Evolutionary conservation across 2,888 invertebrate species (phyloP).

Genomic region (Meloe dianella): DNA sequence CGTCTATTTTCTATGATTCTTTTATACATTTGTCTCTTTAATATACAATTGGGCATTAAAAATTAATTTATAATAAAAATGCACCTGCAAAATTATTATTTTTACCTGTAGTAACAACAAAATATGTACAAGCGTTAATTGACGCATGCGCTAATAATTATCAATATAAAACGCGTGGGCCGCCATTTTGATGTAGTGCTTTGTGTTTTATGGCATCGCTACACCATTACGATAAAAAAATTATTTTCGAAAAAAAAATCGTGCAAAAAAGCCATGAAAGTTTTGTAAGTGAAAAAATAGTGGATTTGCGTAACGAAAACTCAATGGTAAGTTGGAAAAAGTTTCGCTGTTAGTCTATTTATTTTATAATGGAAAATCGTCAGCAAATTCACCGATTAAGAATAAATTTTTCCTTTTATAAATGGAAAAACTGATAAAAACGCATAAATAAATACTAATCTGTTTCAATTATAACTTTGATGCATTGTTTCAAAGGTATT

Average conservation of each 20-base stretch:
- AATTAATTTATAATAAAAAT: neutral
- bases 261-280: neutral
- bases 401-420: neutral
- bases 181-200: slow-evolving; percentile 59
- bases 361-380: neutral
- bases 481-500: neutral
- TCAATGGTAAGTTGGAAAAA: neutral
- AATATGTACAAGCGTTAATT: slow-evolving; percentile 3
- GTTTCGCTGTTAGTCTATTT: neutral
- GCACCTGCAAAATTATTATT: slow-evolving; percentile 29
- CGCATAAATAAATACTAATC: neutral
- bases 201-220: slow-evolving; percentile 46
- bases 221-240: slow-evolving; percentile 32
- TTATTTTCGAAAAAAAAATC: neutral
- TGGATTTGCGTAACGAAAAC: neutral
- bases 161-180: slow-evolving; percentile 57
- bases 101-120: slow-evolving; percentile 24
- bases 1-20: neutral
- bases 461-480: neutral
- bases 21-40: neutral
- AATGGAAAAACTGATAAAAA: neutral
- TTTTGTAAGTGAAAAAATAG: neutral
- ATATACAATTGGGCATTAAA: neutral
- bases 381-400: neutral
- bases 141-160: slow-evolving; percentile 33